Evolutionary conservation across 2,888 invertebrate species (phyloP).

Genomic region (Sipha maydis): DNA sequence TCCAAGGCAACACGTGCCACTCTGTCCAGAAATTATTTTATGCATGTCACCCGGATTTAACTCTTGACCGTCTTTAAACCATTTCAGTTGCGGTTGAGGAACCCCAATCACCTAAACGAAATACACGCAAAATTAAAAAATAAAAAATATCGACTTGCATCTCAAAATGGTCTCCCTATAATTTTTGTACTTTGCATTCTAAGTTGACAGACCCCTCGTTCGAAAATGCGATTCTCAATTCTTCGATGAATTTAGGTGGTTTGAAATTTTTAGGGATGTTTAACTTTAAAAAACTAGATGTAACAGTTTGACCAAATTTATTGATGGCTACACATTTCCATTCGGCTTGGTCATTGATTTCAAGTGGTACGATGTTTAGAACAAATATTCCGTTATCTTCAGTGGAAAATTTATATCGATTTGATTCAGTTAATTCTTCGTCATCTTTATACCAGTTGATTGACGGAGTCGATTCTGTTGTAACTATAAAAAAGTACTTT

Average conservation of each 20-base stretch:
- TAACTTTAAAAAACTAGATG: constrained; percentile 85
- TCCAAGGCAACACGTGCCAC: constrained; percentile 88
- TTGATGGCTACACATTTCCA: constrained; percentile 93
- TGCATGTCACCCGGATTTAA: constrained; percentile 92
- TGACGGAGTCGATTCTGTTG: constrained; percentile 81
- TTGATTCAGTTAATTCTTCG: constrained; percentile 75
- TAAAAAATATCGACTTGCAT: neutral
- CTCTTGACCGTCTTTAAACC: constrained; percentile 92
- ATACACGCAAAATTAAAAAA: too few species aligned
- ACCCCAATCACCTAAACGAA: constrained; percentile 79
- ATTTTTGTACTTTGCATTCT: constrained; percentile 77
- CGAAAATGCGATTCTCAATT: constrained; percentile 83
- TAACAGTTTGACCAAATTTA: constrained; percentile 88
- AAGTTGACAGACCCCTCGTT: constrained; percentile 91
- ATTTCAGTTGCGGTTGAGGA: constrained; percentile 87
- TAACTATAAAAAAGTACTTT: constrained; percentile 71
- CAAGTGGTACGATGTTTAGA: constrained; percentile 78
- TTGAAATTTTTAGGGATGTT: constrained; percentile 89
- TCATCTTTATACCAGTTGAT: constrained; percentile 91
- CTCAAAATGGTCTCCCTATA: neutral
- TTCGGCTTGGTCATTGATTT: constrained; percentile 87
- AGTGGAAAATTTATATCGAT: constrained; percentile 76
- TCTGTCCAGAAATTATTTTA: constrained; percentile 87
- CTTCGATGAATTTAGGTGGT: constrained; percentile 87
- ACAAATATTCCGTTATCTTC: constrained; percentile 79